Percentiles rank a stretch among this genome's conserved stretches.
Evolutionary conservation across 2,797 vertebrate species (phyloP).

Genomic region (Benthosema pterotum): DNA sequence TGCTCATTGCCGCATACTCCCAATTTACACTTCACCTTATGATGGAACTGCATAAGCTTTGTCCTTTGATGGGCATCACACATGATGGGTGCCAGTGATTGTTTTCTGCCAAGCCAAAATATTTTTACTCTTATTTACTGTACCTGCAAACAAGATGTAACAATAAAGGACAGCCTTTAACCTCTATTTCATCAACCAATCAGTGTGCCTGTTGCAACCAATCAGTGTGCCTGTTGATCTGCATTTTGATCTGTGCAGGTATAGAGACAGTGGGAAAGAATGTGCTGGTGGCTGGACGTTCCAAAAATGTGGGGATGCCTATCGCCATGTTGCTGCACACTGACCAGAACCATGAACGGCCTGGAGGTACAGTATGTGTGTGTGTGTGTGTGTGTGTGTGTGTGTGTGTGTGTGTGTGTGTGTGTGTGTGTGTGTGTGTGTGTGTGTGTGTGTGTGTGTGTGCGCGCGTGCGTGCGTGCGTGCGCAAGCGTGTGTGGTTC

Average conservation of each 20-base stretch:
- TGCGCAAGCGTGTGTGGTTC: not conserved
- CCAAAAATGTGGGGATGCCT: conserved; percentile 95
- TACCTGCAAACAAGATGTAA: too few species aligned
- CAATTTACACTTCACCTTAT: too few species aligned
- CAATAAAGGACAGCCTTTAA: too few species aligned
- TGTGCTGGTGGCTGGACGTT: conserved; percentile 90
- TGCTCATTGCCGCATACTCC: too few species aligned
- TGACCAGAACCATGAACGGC: conserved; percentile 88
- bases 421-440: conserved; percentile 20
- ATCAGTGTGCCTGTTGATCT: not conserved
- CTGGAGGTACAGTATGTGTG: conserved; percentile 92
- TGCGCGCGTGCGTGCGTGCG: conserved; percentile 16
- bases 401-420: conserved; percentile 7
- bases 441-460: not conserved
- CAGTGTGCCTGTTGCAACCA: not conserved
- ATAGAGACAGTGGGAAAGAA: conserved; percentile 88
- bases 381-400: conserved; percentile 39
- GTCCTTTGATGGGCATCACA: too few species aligned
- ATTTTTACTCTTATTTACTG: too few species aligned
- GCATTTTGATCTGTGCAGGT: conserved; percentile 41
- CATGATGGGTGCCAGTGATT: too few species aligned
- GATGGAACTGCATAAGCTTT: too few species aligned
- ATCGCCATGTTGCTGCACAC: conserved; percentile 92
- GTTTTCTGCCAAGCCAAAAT: too few species aligned
- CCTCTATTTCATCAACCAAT: too few species aligned